Evolutionary conservation across 2,113 vertebrate genomes (phyloP).

Genomic region (Sprattus sprattus): DNA sequence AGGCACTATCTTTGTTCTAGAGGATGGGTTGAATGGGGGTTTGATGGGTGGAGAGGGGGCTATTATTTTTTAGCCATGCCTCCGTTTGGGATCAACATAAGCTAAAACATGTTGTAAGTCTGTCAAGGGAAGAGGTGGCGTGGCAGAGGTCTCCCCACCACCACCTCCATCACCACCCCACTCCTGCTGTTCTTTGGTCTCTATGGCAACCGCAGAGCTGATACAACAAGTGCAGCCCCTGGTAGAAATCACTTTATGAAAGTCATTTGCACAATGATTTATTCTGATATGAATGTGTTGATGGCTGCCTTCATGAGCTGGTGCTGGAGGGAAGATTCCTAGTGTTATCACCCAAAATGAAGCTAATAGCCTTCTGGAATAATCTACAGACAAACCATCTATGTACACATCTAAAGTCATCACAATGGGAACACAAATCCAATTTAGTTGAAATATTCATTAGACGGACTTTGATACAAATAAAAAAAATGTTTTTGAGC

Average conservation of each 20-base stretch:
- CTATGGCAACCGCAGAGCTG: conserved; percentile 57
- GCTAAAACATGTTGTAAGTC: not conserved
- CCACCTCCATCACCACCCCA: conserved; percentile 10
- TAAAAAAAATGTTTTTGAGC: not conserved
- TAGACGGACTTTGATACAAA: not conserved
- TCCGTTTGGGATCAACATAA: not conserved
- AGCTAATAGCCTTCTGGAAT: not conserved
- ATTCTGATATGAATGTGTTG: conserved; percentile 30
- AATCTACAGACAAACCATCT: not conserved
- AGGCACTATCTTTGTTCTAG: not conserved
- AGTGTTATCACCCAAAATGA: not conserved
- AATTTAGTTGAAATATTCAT: not conserved
- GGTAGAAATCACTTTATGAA: conserved; percentile 53
- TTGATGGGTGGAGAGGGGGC: not conserved
- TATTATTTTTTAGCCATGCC: conserved; percentile 19
- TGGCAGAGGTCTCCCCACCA: not conserved
- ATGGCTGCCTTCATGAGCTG: conserved; percentile 5
- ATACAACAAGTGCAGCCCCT: conserved; percentile 46
- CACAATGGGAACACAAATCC: not conserved
- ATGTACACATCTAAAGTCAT: not conserved
- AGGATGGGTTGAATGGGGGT: not conserved
- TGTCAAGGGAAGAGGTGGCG: not conserved
- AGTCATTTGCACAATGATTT: conserved; percentile 47
- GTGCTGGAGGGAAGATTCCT: not conserved
- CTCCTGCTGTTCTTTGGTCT: conserved; percentile 51